Conservation (phyloP, 2,797 vertebrate genomes). For the Syngnathus acus region DNA sequence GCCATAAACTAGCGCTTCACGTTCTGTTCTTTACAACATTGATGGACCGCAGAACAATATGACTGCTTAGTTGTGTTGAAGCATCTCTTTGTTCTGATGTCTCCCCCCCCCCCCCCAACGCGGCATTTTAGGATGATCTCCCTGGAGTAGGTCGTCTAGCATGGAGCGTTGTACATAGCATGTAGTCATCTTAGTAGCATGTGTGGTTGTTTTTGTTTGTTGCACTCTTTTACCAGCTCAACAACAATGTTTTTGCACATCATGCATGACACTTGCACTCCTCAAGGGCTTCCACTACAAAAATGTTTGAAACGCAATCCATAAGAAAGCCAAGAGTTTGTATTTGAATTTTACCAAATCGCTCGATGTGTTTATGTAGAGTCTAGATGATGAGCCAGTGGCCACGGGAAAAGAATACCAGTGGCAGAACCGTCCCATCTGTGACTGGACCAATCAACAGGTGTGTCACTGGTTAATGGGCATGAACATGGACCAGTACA, state of each 20-base stretch:
- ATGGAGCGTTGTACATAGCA: constrained; percentile 3
- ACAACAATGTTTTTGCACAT: not conserved
- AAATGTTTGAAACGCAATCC: too few species aligned
- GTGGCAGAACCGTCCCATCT: constrained; percentile 81
- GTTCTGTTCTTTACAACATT: constrained; percentile 35
- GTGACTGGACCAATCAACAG: constrained; percentile 84
- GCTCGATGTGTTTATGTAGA: constrained; percentile 58
- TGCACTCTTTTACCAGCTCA: not conserved
- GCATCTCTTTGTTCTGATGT: constrained; percentile 6
- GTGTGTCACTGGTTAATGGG: constrained; percentile 86
- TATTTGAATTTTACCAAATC: not conserved
- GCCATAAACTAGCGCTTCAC: constrained; percentile 19
- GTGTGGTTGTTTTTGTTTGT: constrained; percentile 3
- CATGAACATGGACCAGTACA: constrained; percentile 88
- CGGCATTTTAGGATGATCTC: constrained; percentile 22
- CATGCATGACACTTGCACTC: not conserved
- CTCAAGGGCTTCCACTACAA: too few species aligned
- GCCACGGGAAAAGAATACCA: constrained; percentile 80
- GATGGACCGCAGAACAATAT: constrained; percentile 19
- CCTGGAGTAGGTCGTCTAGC: constrained; percentile 8
- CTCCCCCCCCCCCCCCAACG: not conserved
- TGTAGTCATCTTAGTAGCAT: not conserved
- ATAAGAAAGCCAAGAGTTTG: not conserved
- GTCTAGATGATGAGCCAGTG: constrained; percentile 75
- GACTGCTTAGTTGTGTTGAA: constrained; percentile 26